Evolutionary conservation across 2,113 vertebrate species (phyloP), one percentile per base, ranked within the genome.

Genomic region (Tychaedon coryphoeus): DNA sequence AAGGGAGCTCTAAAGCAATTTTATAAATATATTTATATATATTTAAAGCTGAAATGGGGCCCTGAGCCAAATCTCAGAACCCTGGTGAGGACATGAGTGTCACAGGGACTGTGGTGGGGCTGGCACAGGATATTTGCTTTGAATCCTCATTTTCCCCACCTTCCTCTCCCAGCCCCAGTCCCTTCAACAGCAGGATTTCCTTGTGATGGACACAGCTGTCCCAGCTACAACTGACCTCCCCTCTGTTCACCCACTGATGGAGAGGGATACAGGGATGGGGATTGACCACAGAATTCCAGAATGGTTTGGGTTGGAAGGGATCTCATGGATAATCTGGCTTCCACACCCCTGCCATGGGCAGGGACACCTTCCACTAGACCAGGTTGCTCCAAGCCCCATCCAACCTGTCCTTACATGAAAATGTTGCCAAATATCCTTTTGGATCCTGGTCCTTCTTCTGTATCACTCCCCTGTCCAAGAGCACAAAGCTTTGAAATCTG

Each of bases 111-210:
- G 29, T 1, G 10, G 26, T 1, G 5, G 0, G 25, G 29, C 50
- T 86, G 84, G 66, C 92, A 73, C 31, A 43, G 85, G 82, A 74
- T 66, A 79, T 79, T 90, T 75, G 25, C 71, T 94, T 85, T 43
- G 54, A 72, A 54, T 65, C 29, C 48, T 33, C 0, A 0, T 75
- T 92, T 72, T 45, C 74, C 22, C 34, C 26, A 71, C 76, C 51
- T 92, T 64, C 85, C 85, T 85, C 50, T 85, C n/a, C 47, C 61
- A 67, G 38, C 25, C 13, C 0, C 0, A 1, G 10, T 75, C 62
- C 53, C 56, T 69, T 24, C 94, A 56, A 23, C 29, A 3, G 2
- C 90, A 83, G 93, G 93, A 94, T 93, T 90, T 96, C 93, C n/a
- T n/a, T n/a, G n/a, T n/a, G n/a, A n/a, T 36, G 69, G 70, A 40